Percentiles rank a stretch among this genome's conserved stretches.
phyloP scores from a whole-genome alignment of 2,113 vertebrate species.

The Planiliza haematocheilus region DNA sequence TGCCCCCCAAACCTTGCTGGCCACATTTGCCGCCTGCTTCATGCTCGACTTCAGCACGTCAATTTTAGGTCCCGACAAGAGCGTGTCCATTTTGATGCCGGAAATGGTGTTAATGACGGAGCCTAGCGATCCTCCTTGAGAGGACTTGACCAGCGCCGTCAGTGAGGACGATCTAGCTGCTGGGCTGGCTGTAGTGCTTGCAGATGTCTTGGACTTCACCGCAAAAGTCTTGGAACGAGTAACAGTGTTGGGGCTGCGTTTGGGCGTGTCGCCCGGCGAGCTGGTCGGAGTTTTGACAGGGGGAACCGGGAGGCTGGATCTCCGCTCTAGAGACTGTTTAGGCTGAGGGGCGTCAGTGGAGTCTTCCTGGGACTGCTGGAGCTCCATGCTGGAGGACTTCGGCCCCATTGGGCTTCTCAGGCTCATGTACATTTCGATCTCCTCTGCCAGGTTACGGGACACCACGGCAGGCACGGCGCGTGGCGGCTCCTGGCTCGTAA shows the following conservation, averaged over 20 bases:
- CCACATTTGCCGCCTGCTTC: conserved; percentile 96
- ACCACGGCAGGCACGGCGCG: conserved; percentile 85
- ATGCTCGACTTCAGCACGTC: conserved; percentile 94
- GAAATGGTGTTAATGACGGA: conserved; percentile 94
- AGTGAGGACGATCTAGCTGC: conserved; percentile 86
- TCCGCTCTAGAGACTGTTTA: conserved; percentile 83
- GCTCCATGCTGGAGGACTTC: conserved; percentile 94
- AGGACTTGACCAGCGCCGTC: conserved; percentile 88
- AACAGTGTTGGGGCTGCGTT: conserved; percentile 82
- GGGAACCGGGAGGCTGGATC: conserved; percentile 91
- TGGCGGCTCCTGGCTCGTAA: conserved; percentile 84
- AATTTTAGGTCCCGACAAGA: conserved; percentile 95
- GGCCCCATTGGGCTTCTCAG: conserved; percentile 88
- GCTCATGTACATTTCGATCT: conserved; percentile 98
- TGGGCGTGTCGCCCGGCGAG: conserved; percentile 70
- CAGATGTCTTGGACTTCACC: conserved; percentile 81
- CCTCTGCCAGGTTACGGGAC: conserved; percentile 94
- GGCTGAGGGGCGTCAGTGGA: conserved; percentile 37
- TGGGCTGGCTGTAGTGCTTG: conserved; percentile 61
- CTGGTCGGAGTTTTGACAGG: conserved; percentile 64
- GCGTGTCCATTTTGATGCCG: conserved; percentile 91
- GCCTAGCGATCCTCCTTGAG: conserved; percentile 90
- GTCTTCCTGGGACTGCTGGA: conserved; percentile 77
- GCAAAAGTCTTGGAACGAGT: conserved; percentile 92
- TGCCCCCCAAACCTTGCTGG: conserved; percentile 95